A percentile compares a stretch with the other conserved stretches of the same genome.
Evolutionary conservation across 2,888 invertebrate species (phyloP).

Genomic region (Caenorhabditis imperialis): DNA sequence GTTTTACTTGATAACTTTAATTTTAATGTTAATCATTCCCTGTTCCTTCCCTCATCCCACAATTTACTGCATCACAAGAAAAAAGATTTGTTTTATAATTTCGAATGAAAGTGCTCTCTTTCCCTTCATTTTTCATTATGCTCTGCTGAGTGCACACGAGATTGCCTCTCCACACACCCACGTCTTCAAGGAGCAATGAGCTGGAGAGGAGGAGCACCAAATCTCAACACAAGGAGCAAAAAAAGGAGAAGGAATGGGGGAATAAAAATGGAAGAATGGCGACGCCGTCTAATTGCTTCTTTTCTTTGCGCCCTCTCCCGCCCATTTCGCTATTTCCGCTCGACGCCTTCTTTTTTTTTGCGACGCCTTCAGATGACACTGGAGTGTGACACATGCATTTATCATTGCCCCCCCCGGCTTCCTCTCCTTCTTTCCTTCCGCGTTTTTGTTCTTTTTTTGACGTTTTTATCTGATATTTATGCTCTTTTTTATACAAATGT

Average conservation of each 20-base stretch:
- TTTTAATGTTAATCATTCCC: too few relatives aligned
- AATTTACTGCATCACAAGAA: too few relatives aligned
- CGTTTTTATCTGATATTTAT: constrained; percentile 4
- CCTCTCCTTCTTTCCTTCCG: constrained; percentile 8
- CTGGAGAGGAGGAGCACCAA: not conserved
- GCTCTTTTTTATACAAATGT: too few relatives aligned
- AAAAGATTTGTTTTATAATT: too few relatives aligned
- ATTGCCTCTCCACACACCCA: constrained; percentile 24
- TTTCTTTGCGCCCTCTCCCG: constrained; percentile 19
- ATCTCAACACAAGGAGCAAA: too few relatives aligned
- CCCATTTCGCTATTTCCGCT: not conserved
- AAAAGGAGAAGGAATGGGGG: not conserved
- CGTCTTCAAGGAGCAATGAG: constrained; percentile 6
- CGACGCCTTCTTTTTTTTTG: constrained; percentile 1
- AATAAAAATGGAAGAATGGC: not conserved
- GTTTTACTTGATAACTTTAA: too few relatives aligned
- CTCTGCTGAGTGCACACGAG: constrained; percentile 21
- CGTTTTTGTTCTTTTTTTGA: not conserved
- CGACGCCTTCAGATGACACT: constrained; percentile 44
- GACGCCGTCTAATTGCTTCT: constrained; percentile 45
- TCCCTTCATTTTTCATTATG: constrained; percentile 33
- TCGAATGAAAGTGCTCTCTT: too few relatives aligned
- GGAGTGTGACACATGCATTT: constrained; percentile 36
- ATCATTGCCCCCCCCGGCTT: constrained; percentile 34
- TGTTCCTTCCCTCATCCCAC: too few relatives aligned